Base-by-base conservation (phyloP, 2,113 vertebrate species). In the Heloderma charlesbogerti region DNA sequence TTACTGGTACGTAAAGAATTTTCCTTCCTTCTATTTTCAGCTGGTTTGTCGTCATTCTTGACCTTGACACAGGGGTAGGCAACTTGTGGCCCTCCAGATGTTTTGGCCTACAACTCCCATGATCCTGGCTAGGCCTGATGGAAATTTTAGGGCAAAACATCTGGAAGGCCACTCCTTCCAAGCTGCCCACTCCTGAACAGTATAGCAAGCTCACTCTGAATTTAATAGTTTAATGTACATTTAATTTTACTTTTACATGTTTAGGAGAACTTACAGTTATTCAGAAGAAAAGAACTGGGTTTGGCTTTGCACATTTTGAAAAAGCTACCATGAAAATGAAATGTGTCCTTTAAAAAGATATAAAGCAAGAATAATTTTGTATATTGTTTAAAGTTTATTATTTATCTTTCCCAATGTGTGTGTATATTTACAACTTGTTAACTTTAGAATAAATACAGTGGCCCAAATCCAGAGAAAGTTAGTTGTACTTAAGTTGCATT, bases 1-100 rank as follows among this genome's bases (percentile, higher is more conserved):
- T 99, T 84, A 99, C 99, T 98, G 99, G 99, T 99, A 92, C 34
- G 96, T 96, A 54, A 94, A 71, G 66, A 48, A 12, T 5, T 34
- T 0, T 25, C 0, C n/a, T 15, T 79, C 20, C n/a, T 27, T 43
- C n/a, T 20, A 18, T 86, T 79, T 67, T 79, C 60, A 40, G 27
- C 18, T 69, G 31, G 13, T 54, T 40, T 66, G 29, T 8, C 15
- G 13, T 78, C 5, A 48, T 90, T 54, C 4, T 48, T 88, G 75
- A 48, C 13, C 78, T 18, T 90, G 45, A 9, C 20, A 2, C 20
- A 63, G 60, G 20, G 12, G 57, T 63, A 22, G 5, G 60, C 60
- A 63, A 63, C 60, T 63, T 63, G 18, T 22, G 60, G 16, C 20
- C 60, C 60, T 63, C 60, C 60, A 63, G 51, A 54, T 54, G 51